Evolutionary conservation across 2,113 vertebrate genomes (phyloP), one percentile per base, ranked within the genome.

Genomic region (Octodon degus): DNA sequence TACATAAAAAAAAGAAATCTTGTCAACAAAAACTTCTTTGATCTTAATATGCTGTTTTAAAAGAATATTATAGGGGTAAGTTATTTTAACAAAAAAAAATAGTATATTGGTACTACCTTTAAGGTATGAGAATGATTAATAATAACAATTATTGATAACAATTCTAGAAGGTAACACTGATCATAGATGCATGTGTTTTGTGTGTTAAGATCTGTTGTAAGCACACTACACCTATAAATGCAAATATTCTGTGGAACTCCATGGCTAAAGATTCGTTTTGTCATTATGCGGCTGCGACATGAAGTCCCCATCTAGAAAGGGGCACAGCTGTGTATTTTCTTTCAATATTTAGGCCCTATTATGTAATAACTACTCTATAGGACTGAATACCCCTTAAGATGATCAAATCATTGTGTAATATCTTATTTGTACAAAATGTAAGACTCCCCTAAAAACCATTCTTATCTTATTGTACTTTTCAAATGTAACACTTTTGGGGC

Each of bases 241-340:
- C 11, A 65, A 80, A 87, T 95, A 82, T 90, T 87, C 16, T 65
- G 9, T 12, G 93, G 74, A 94, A 88, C 7, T 80, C n/a, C 25
- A 50, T 30, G 13, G 72, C 65, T 12, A 9, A 83, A 1, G 0
- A 4, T 82, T 63, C 1, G 17, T 85, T 89, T 77, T 60, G n/a
- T 55, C 89, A 32, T 65, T 93, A 89, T 7, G 12, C 88, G 81
- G 55, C 22, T 86, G 10, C 84, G 58, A 12, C 11, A 76, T 9
- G 40, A 86, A 24, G 17, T 74, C 20, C 77, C 10, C 55, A 47
- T 22, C 7, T 79, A 74, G 24, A 68, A 88, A 37, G 11, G 13
- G 4, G 5, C 22, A 37, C 13, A 84, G 3, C 27, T 14, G 74
- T 5, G 3, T 25, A 1, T 25, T 70, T 55, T 72, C 30, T 47